Evolutionary conservation across 2,113 vertebrate species (phyloP).

Genomic region (Pygoscelis antarcticus): DNA sequence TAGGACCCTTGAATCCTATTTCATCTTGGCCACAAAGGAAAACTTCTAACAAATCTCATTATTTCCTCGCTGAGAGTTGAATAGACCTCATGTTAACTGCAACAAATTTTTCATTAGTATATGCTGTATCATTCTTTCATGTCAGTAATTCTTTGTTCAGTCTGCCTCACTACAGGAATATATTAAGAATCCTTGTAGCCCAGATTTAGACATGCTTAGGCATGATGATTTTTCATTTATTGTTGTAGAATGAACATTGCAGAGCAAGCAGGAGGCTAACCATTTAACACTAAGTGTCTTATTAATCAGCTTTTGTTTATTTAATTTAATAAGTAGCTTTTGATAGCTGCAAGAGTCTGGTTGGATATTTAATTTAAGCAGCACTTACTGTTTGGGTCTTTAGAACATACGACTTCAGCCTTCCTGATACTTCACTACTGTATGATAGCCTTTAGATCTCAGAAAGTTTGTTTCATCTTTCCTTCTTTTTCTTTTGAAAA

Average conservation of each 20-base stretch:
- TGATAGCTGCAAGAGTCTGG: slow-evolving; percentile 38
- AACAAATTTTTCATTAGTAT: slow-evolving; percentile 22
- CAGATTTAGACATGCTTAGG: slow-evolving; percentile 68
- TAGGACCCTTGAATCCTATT: neutral
- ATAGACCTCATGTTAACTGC: slow-evolving; percentile 58
- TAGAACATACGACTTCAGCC: neutral
- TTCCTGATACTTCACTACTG: neutral
- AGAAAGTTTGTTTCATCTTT: neutral
- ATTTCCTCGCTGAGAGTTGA: neutral
- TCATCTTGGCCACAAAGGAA: neutral
- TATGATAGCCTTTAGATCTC: neutral
- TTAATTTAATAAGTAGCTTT: slow-evolving; percentile 66
- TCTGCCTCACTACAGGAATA: slow-evolving; percentile 42
- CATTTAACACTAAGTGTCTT: slow-evolving; percentile 64
- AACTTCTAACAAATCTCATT: neutral
- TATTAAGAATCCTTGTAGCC: slow-evolving; percentile 38
- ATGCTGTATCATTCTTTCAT: slow-evolving; percentile 49
- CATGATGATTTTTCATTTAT: slow-evolving; percentile 73
- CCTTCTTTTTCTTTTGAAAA: neutral
- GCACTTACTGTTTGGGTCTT: neutral
- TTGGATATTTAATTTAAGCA: slow-evolving; percentile 65
- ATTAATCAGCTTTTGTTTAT: slow-evolving; percentile 72
- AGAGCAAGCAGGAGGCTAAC: slow-evolving; percentile 52
- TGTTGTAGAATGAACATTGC: slow-evolving; percentile 35
- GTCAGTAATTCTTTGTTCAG: slow-evolving; percentile 49